Conservation (phyloP, 2,113 vertebrate species). For the Callopanchax toddi region DNA sequence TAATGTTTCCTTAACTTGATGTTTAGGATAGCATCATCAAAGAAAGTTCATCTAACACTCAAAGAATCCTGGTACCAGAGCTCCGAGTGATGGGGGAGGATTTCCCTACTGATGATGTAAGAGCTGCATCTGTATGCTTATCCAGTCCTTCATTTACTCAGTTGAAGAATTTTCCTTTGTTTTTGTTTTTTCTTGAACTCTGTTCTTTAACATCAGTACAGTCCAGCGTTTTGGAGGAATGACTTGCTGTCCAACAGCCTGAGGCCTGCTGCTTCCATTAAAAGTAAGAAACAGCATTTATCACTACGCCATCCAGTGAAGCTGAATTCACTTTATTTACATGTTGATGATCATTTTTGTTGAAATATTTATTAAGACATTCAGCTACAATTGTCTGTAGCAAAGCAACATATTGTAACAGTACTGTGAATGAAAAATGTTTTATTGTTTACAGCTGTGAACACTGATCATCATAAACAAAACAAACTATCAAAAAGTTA, state of each 20-base stretch:
- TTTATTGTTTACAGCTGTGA: too few species aligned
- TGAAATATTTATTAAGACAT: too few species aligned
- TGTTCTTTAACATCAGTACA: slow-evolving; percentile 64
- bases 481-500: too few species aligned
- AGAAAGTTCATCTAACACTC: slow-evolving; percentile 54
- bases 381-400: too few species aligned
- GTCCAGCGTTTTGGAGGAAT: slow-evolving; percentile 79
- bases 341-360: too few species aligned
- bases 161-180: too few species aligned
- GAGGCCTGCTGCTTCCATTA: slow-evolving; percentile 79
- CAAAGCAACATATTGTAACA: too few species aligned
- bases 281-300: slow-evolving; percentile 77
- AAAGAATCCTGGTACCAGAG: slow-evolving; percentile 69
- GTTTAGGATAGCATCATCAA: slow-evolving; percentile 77
- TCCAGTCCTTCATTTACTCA: too few species aligned
- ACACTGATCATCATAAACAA: too few species aligned
- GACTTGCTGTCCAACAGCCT: slow-evolving; percentile 78
- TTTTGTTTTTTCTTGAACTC: not conserved
- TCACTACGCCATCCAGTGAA: too few species aligned
- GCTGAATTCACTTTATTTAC: too few species aligned
- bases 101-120: slow-evolving; percentile 79
- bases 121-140: not conserved
- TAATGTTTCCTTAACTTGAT: not conserved
- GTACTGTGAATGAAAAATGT: too few species aligned
- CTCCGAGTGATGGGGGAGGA: slow-evolving; percentile 55